Evolutionary conservation across 2,888 invertebrate species (phyloP).

Genomic region (Meta bourneti): DNA sequence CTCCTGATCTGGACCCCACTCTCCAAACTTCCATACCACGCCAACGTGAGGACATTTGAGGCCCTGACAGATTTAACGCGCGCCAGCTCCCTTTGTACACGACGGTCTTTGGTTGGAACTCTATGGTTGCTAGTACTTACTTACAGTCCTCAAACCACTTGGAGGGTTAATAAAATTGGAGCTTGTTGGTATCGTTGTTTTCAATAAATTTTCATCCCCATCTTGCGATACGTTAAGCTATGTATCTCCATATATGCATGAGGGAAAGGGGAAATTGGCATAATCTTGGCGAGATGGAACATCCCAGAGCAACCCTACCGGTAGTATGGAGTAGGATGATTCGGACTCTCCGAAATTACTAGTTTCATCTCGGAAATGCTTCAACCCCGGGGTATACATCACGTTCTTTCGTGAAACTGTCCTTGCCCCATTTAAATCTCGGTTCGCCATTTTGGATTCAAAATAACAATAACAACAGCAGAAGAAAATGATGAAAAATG

Average conservation of each 20-base stretch:
- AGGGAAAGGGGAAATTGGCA: not conserved
- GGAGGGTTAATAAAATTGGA: too few relatives aligned
- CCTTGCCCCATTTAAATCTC: slow-evolving; percentile 74
- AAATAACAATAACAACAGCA: slow-evolving; percentile 52
- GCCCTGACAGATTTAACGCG: too few relatives aligned
- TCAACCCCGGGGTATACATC: slow-evolving; percentile 51
- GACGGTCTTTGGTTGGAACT: too few relatives aligned
- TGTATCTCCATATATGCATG: not conserved
- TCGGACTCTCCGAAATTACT: slow-evolving; percentile 68
- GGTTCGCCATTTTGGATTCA: slow-evolving; percentile 10
- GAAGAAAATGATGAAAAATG: slow-evolving; percentile 28
- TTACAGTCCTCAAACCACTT: too few relatives aligned
- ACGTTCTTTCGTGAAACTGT: slow-evolving; percentile 71
- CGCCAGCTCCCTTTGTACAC: too few relatives aligned
- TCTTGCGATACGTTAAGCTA: too few relatives aligned
- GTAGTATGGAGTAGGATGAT: slow-evolving; percentile 66
- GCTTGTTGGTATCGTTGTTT: too few relatives aligned
- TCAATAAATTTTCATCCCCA: too few relatives aligned
- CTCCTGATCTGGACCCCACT: too few relatives aligned
- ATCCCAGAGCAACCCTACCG: slow-evolving; percentile 51
- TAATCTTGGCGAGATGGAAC: slow-evolving; percentile 37
- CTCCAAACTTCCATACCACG: too few relatives aligned
- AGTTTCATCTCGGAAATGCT: slow-evolving; percentile 69
- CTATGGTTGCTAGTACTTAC: too few relatives aligned
- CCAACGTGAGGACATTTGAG: too few relatives aligned